Evolutionary conservation across 2,797 vertebrate genomes (phyloP), one percentile per base, ranked within the genome.

Genomic region (Salmo trutta): DNA sequence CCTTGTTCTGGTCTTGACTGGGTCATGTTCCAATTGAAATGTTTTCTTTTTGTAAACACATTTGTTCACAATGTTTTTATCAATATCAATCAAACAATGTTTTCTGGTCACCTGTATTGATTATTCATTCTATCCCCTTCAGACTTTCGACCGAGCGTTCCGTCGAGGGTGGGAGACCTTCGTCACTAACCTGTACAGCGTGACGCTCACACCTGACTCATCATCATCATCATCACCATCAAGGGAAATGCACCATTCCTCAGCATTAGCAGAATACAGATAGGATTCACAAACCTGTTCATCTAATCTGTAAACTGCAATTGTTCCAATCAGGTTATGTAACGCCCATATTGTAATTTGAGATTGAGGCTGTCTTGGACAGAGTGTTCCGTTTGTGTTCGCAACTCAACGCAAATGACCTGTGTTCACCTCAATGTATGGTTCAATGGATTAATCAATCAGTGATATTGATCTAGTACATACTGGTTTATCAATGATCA

Each of bases 121-220:
- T 76, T 7, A 29, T 24, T 54, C 54, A 75, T 64, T 68, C 33
- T 24, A 72, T 71, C 77, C 17, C 53, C 71, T 56, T 77, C 82
- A 95, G 95, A 91, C 92, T 31, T 77, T 95, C 74, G 94, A 95
- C 83, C 86, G 89, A 74, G 93, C 93, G 2, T 78, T 96, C 16
- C 93, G 93, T 3, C 89, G 94, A 0, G 94, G 94, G 81, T 95
- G 95, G 95, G 92, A 92, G 82, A 83, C 84, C 75, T 95, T 96
- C 53, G 70, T 95, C 82, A 64, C 90, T 83, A 95, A 94, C 88
- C 86, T 96, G 64, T 90, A 95, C 91, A 95, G 93, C 4, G 91
- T 96, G 83, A 94, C 93, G 0, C 89, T 95, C 73, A 84, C 88
- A 0, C 90, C 94, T 0, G 86, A 89, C 72, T 71, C 79, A 5